Evolutionary conservation across 1,140 invertebrate genomes (phyloP), one percentile per base, ranked within the genome.

Genomic region (Caerostris extrusa): DNA sequence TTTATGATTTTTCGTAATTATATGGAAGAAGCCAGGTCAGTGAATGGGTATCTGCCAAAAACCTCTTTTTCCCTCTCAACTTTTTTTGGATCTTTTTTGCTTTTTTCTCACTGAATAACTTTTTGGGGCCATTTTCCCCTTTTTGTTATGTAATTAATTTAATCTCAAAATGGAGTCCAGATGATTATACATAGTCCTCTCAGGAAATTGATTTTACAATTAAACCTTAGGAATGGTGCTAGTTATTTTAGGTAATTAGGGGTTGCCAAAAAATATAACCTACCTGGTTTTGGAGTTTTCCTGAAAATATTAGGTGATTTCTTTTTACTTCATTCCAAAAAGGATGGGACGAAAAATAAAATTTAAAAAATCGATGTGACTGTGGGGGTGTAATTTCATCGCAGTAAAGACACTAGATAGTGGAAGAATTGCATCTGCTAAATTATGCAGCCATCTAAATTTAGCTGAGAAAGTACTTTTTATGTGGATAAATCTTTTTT

Each of bases 81-180:
- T 93, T 93, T 87, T 93, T n/a, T n/a, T n/a, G n/a, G 55, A 19
- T 53, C 10, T n/a, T 56, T 50, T 88, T 67, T n/a, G n/a, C 55
- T 14, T 56, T 50, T 53, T 89, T 61, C 58, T 50, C 34, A 87
- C 34, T 64, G 57, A 87, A 50, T 64, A 60, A 53, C 8, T 69
- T 89, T n/a, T 89, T 19, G 17, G 34, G 60, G 12, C 57, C 90
- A 82, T 90, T 91, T 91, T 91, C 7, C 55, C 67, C 64, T 93
- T 93, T 87, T 83, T 93, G 61, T 93, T 93, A 86, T 87, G 91
- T 87, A 93, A 93, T 93, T 93, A 93, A 93, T 93, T 93, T 93
- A 87, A 93, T 93, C 91, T 93, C 61, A 71, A 93, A 83, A n/a
- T n/a, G 87, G 91, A 93, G 81, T 93, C n/a, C 64, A 86, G 91